Evolutionary conservation across 2,888 invertebrate genomes (phyloP).

Genomic region (Athetis lepigone): DNA sequence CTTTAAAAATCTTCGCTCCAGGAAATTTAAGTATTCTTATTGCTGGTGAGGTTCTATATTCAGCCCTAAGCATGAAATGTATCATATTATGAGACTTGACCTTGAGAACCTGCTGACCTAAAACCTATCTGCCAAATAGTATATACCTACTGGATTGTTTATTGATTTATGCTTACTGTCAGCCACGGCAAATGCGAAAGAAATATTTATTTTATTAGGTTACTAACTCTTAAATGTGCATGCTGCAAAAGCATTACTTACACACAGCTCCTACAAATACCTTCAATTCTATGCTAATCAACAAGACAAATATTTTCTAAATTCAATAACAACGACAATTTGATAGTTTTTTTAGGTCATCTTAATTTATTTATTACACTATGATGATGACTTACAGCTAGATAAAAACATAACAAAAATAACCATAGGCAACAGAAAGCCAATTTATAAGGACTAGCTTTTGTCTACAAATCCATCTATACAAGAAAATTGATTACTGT

Average conservation of each 20-base stretch:
- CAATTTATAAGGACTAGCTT: no score
- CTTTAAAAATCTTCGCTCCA: not conserved
- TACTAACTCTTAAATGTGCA: no score
- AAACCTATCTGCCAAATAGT: conserved; percentile 34
- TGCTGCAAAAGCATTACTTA: not conserved
- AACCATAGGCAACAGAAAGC: no score
- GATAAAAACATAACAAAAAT: no score
- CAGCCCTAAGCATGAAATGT: conserved; percentile 4
- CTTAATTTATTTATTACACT: no score
- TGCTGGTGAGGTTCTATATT: not conserved
- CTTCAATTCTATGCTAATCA: not conserved
- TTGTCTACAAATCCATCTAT: no score
- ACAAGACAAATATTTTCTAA: not conserved
- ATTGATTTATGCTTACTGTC: conserved; percentile 22
- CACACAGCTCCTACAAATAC: not conserved
- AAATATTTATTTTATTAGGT: not conserved
- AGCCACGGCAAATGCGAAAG: not conserved
- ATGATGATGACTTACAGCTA: no score
- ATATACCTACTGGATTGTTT: conserved; percentile 31
- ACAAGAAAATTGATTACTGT: no score
- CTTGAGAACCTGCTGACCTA: conserved; percentile 48
- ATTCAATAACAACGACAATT: no score
- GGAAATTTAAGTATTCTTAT: not conserved
- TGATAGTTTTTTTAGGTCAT: no score
- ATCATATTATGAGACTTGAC: conserved; percentile 38